A percentile compares a stretch with the other conserved stretches of the same genome.
Conservation (phyloP, 53 echinoderm and acorn worm species). For the Henricia sp. region DNA sequence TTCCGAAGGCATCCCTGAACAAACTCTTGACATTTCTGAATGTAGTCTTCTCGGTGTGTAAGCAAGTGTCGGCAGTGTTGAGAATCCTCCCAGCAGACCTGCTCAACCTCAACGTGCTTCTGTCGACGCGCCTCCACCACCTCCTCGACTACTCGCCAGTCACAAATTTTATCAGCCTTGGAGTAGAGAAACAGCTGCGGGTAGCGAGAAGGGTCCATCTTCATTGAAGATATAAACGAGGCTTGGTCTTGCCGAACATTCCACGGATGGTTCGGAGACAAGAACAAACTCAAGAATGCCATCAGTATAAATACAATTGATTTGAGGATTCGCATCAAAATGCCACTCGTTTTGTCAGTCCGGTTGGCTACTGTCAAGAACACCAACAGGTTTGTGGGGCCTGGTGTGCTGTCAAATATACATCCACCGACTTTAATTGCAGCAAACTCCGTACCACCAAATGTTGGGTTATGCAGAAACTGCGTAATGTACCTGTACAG, state of each 20-base stretch:
- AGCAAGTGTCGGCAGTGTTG: conserved; percentile 77
- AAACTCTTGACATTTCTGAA: conserved; percentile 71
- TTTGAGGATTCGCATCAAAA: conserved; percentile 51
- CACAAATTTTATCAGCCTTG: conserved; percentile 69
- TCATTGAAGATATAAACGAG: conserved; percentile 54
- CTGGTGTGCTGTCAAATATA: conserved; percentile 82
- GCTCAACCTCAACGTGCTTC: conserved; percentile 67
- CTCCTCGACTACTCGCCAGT: conserved; percentile 66
- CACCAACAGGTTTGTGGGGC: conserved; percentile 17
- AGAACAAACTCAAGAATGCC: conserved; percentile 46
- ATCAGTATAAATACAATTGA: conserved; percentile 45
- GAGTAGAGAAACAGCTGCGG: conserved; percentile 92
- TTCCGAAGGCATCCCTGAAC: conserved; percentile 52
- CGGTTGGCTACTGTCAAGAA: conserved; percentile 49
- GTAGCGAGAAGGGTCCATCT: conserved; percentile 59
- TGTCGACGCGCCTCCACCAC: conserved; percentile 71
- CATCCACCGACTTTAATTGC: conserved; percentile 73
- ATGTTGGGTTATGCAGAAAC: conserved; percentile 61
- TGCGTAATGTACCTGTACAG: conserved; percentile 80
- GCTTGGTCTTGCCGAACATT: not conserved
- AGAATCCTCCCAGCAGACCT: conserved; percentile 84
- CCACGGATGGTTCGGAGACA: conserved; percentile 47
- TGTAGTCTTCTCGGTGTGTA: conserved; percentile 78
- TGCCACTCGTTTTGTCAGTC: conserved; percentile 47
- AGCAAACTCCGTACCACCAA: conserved; percentile 45